Evolutionary conservation across 2,113 vertebrate species (phyloP).

Genomic region (Eclectus roratus): DNA sequence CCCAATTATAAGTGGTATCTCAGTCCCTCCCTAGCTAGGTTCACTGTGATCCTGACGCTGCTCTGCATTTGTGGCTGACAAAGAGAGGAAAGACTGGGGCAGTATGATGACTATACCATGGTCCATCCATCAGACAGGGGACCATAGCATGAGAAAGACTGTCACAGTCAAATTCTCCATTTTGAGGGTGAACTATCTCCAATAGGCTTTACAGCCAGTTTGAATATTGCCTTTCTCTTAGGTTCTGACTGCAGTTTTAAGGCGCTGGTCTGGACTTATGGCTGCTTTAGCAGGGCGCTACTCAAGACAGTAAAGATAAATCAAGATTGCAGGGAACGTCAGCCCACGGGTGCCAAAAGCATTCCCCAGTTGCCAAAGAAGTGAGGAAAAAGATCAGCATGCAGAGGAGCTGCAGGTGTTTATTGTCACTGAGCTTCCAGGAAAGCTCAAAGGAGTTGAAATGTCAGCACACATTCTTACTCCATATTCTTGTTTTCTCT

Average conservation of each 20-base stretch:
- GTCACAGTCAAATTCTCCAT: background rate
- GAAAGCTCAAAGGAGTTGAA: constrained; percentile 18
- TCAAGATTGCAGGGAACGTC: background rate
- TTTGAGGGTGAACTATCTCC: background rate
- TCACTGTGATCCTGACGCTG: background rate
- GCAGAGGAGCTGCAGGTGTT: background rate
- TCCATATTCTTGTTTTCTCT: background rate
- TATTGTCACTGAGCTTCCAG: background rate
- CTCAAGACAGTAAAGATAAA: background rate
- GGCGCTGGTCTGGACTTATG: background rate
- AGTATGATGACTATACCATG: background rate
- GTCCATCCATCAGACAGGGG: background rate
- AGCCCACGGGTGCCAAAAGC: background rate
- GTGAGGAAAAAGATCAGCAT: background rate
- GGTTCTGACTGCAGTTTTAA: background rate
- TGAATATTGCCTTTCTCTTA: background rate
- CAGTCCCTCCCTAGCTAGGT: background rate
- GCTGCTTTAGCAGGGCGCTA: background rate
- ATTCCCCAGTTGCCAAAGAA: background rate
- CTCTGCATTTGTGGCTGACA: background rate
- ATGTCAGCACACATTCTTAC: background rate
- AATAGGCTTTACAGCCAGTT: background rate
- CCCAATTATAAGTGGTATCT: background rate
- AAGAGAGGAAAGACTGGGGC: background rate
- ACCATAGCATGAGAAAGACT: background rate